phyloP scores from a whole-genome alignment of 2,888 invertebrate species.

The Trachelus stipa region DNA sequence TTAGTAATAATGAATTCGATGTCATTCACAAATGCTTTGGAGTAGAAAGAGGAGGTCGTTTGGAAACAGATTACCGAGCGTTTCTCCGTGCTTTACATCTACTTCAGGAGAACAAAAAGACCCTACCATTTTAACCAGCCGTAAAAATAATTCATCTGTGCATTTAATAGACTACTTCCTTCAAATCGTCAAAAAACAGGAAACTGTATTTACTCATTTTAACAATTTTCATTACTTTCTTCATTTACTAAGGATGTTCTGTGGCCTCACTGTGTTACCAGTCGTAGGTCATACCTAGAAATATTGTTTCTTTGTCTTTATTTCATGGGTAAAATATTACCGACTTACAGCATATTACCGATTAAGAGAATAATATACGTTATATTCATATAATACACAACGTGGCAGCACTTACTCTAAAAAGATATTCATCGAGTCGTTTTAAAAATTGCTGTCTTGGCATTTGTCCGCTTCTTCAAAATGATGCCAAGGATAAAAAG shows the following conservation, averaged over 20 bases:
- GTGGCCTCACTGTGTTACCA: neutral
- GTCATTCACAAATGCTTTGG: constrained; percentile 81
- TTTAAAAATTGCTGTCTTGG: neutral
- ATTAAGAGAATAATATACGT: neutral
- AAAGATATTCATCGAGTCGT: neutral
- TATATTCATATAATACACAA: neutral
- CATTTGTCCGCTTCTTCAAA: neutral
- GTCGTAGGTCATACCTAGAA: constrained; percentile 15
- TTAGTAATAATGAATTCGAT: constrained; percentile 77
- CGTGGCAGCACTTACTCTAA: neutral
- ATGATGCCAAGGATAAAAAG: neutral
- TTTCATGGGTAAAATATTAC: neutral
- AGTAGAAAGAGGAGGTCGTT: constrained; percentile 71
- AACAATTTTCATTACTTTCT: neutral
- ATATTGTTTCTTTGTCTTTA: neutral
- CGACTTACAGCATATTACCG: neutral
- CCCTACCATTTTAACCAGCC: constrained; percentile 32
- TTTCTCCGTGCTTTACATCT: constrained; percentile 77
- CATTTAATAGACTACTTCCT: neutral
- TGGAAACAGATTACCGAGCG: constrained; percentile 79
- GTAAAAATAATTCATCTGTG: neutral
- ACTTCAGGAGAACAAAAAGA: constrained; percentile 66
- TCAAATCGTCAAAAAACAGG: constrained; percentile 11
- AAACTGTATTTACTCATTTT: constrained; percentile 1
- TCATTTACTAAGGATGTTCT: neutral